Base-by-base conservation (phyloP, 2,797 vertebrate genomes). In the Neosilurus hyrtlii region DNA sequence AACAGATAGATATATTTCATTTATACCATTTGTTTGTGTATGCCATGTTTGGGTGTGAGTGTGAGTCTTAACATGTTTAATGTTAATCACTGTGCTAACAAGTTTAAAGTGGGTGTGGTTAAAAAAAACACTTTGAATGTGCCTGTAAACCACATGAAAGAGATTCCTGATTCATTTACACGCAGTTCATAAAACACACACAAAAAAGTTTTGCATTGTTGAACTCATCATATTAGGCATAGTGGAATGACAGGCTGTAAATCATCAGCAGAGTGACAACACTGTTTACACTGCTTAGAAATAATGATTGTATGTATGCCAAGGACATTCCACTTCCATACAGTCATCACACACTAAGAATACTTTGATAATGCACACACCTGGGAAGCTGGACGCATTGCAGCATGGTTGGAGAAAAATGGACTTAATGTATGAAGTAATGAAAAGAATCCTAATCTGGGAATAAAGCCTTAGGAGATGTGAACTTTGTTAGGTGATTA, bases 101-200 rank as follows among this genome's bases (percentile, higher is more conserved):
- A 59, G 59, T 67, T 70, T 84, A 70, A 74, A 80, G 73, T 62
- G 73, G 83, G 83, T 75, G 83, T 84, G 77, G 78, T 61, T 75
- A 75, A 74, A 26, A 24, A 75, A 80, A 61, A 62, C 22, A 66
- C 26, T 35, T 24, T 80, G 82, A 62, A 81, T 52, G 26, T 56
- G 68, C 68, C 70, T 67, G 24, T 49, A 76, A 74, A 84, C 51
- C 77, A 59, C 63, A 56, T 80, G 54, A 84, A 75, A 75, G 70
- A 12, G 7, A 24, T 75, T 59, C n/a, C 54, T 9, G 26, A 71
- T 22, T 80, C 52, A 59, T 59, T 80, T 52, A 68, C 68, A 78
- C 26, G 81, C 26, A 65, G 59, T 9, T 8, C 76, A 79, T 43
- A 14, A 4, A 43, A n/a, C 79, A 74, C 35, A 63, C 30, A 57